Evolutionary conservation across 2,113 vertebrate species (phyloP), one percentile per base, ranked within the genome.

Genomic region (Thamnaconus septentrionalis): DNA sequence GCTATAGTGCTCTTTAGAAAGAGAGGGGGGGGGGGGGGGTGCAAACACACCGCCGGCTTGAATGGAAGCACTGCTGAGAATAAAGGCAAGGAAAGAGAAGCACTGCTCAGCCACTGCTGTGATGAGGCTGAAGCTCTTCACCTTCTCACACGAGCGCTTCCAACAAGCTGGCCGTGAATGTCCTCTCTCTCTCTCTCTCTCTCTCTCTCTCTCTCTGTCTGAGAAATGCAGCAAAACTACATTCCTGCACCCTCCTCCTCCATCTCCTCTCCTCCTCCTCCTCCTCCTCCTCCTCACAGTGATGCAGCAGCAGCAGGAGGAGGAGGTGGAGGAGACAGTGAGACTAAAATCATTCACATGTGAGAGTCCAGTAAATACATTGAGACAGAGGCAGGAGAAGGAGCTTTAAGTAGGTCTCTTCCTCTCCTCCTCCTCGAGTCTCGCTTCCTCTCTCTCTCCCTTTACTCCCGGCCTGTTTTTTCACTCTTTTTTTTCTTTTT

Each of bases 361-460:
- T 81, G 81, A 66, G 65, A 73, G 57, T 77, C 55, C 69, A 73
- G 81, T 82, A 83, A 81, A 87, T 82, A 78, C 68, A 75, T 78
- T 73, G 18, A 67, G 57, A 69, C 8, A 66, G 51, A 10, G 41
- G 8, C 43, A 53, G 5, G 7, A 58, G 78, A 58, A 51, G 64
- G 56, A 59, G 39, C 46, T 6, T 59, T 40, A 69, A 74, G 67
- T 79, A 65, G 68, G 66, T 84, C 67, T 66, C 67, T 53, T 69
- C 61, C 70, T 76, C 76, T 62, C 42, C 70, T 57, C 72, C 53
- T 48, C 8, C 9, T 43, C 57, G 40, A 54, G 50, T 61, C 61
- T 76, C 56, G 61, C 53, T 61, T 72, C 64, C 54, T 73, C 4
- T 62, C 50, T 63, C 47, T 55, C 49, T 70, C 64, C 47, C 44